phyloP scores from a whole-genome alignment of 2,888 invertebrate genomes.

The Melangyna quadrimaculata region DNA sequence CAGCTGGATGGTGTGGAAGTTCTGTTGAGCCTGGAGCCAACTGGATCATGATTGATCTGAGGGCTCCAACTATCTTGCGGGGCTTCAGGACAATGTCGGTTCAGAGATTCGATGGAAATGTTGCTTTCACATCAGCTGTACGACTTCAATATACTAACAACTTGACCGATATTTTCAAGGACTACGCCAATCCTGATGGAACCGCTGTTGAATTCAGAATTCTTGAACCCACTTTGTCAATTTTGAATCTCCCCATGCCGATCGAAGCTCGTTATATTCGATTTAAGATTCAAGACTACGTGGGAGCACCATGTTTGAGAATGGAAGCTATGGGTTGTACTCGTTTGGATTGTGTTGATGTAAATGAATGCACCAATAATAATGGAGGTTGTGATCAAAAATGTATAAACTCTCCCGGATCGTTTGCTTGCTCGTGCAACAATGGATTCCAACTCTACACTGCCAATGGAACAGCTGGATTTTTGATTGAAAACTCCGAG shows the following conservation, averaged over 20 bases:
- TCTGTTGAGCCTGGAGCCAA: constrained; percentile 92
- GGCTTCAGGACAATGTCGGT: constrained; percentile 96
- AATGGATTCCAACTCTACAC: constrained; percentile 95
- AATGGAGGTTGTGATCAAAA: constrained; percentile 97
- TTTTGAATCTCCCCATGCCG: constrained; percentile 93
- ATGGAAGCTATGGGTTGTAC: constrained; percentile 96
- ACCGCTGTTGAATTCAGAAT: constrained; percentile 96
- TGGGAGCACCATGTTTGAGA: constrained; percentile 93
- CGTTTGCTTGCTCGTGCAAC: constrained; percentile 93
- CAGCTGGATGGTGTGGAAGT: constrained; percentile 95
- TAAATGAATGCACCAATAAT: constrained; percentile 92
- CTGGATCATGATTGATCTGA: constrained; percentile 93
- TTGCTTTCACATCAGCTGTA: constrained; percentile 95
- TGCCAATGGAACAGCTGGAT: constrained; percentile 94
- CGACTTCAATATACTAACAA: constrained; percentile 93
- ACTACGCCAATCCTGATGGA: constrained; percentile 95
- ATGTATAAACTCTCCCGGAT: constrained; percentile 94
- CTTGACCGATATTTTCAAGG: constrained; percentile 93
- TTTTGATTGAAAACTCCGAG: constrained; percentile 89
- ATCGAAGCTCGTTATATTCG: constrained; percentile 94
- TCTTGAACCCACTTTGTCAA: constrained; percentile 93
- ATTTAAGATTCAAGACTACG: constrained; percentile 93
- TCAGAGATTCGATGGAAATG: constrained; percentile 89
- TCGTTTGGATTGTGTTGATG: constrained; percentile 92
- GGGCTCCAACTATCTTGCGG: constrained; percentile 92